These are phyloP conservation scores for Drosophila paulistorum DNA, from an alignment of 1,140 invertebrate species.

Conservation along the genomic window DNA sequence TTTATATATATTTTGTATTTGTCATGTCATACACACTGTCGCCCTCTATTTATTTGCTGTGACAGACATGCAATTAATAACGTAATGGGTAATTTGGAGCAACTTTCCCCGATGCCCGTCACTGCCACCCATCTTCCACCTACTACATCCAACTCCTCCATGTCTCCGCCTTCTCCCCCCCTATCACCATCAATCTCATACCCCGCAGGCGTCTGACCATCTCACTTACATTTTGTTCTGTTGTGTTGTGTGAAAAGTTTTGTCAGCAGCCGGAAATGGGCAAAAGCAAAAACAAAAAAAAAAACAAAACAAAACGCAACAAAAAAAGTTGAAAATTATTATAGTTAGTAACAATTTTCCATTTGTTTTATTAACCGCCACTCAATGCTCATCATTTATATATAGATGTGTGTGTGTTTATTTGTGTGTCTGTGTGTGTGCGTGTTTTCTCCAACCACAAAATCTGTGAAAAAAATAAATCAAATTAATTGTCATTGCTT, in stretches of 20 bases:
- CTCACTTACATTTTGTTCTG: constrained; percentile 25
- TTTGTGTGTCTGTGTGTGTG: background rate
- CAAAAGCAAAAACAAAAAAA: background rate
- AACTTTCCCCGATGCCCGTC: background rate
- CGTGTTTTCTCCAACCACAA: background rate
- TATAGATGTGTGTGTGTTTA: background rate
- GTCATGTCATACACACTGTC: constrained; percentile 8
- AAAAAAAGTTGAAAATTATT: constrained; percentile 41
- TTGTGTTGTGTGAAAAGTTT: constrained; percentile 68
- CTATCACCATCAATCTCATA: background rate
- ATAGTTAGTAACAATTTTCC: constrained; percentile 34
- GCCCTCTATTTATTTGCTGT: constrained; percentile 40
- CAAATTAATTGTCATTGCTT: constrained; percentile 41
- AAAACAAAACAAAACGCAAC: constrained; percentile 7
- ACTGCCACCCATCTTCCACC: background rate
- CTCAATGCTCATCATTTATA: background rate
- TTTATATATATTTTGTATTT: constrained; percentile 11
- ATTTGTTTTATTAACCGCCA: constrained; percentile 45
- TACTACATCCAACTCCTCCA: background rate
- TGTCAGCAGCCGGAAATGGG: constrained; percentile 62
- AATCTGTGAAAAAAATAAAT: constrained; percentile 23
- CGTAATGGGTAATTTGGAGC: constrained; percentile 55
- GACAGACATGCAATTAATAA: constrained; percentile 71
- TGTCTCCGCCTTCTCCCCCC: background rate
- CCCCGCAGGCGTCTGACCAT: background rate